A percentile compares a stretch with the other conserved stretches of the same genome.
Evolutionary conservation across 2,113 vertebrate genomes (phyloP).

Genomic region (Euleptes europaea): DNA sequence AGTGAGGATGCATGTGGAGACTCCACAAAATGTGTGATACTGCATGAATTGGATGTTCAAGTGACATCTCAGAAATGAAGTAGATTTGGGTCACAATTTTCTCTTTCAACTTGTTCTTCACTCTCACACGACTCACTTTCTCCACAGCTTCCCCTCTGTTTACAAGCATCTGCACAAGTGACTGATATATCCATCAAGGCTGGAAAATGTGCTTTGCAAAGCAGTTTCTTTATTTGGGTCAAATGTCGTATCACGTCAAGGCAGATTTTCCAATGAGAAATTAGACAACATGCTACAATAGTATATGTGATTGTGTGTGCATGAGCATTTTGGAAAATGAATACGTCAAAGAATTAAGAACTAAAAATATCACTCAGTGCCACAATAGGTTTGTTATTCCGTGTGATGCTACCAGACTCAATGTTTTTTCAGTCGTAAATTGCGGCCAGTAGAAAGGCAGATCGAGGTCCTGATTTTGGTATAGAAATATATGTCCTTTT

Average conservation of each 20-base stretch:
- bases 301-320: neutral
- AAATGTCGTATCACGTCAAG: constrained; percentile 27
- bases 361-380: constrained; percentile 27
- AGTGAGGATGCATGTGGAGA: constrained; percentile 1
- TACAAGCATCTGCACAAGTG: constrained; percentile 54
- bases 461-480: neutral
- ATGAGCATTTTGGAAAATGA: constrained; percentile 5
- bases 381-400: neutral
- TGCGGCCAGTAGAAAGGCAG: neutral
- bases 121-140: constrained; percentile 37
- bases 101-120: constrained; percentile 23
- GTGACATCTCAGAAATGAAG: constrained; percentile 2
- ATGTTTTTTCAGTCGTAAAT: too few species aligned
- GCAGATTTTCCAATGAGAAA: constrained; percentile 54
- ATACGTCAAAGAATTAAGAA: constrained; percentile 32
- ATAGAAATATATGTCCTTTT: too few species aligned
- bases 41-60: constrained; percentile 3
- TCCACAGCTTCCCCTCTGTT: constrained; percentile 44
- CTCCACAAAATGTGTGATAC: constrained; percentile 3
- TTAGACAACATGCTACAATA: constrained; percentile 44
- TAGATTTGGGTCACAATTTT: constrained; percentile 39
- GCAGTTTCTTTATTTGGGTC: constrained; percentile 67
- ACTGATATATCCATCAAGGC: constrained; percentile 62
- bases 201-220: constrained; percentile 63
- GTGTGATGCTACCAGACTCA: too few species aligned